These are phyloP conservation scores for Stichopus chloronotus DNA, from an alignment of 35 echinoderm and acorn worm genomes.

Conservation along the genomic window DNA sequence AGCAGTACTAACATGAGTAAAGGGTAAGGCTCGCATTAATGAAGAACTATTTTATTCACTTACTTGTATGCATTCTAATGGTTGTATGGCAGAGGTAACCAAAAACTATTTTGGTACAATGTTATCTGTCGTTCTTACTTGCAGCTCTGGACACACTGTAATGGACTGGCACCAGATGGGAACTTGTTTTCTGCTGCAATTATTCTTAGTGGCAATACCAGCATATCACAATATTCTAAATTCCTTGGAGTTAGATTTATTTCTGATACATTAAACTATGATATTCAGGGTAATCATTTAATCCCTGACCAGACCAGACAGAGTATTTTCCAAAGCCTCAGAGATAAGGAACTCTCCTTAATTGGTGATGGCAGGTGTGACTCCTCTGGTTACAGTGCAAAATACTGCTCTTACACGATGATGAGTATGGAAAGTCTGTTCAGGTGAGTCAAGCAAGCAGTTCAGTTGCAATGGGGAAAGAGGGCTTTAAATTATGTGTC, in stretches of 20 bases:
- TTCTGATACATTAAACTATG: slow-evolving; percentile 20
- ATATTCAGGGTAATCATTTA: slow-evolving; percentile 46
- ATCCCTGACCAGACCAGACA: background rate
- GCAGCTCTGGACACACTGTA: slow-evolving; percentile 10
- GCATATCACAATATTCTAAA: background rate
- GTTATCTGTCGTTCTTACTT: slow-evolving; percentile 14
- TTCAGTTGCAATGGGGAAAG: slow-evolving; percentile 52
- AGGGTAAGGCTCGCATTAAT: background rate
- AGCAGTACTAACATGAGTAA: background rate
- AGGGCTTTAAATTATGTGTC: background rate
- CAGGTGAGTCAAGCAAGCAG: slow-evolving; percentile 30
- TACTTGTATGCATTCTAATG: too few species aligned
- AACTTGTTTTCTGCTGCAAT: slow-evolving; percentile 43
- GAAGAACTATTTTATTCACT: slow-evolving; percentile 15
- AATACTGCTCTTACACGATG: slow-evolving; percentile 58
- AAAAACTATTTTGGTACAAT: slow-evolving; percentile 25
- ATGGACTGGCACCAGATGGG: too few species aligned
- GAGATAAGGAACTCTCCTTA: background rate
- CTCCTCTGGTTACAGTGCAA: slow-evolving; percentile 54
- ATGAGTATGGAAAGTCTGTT: slow-evolving; percentile 41
- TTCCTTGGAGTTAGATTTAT: background rate
- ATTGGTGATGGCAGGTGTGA: slow-evolving; percentile 65
- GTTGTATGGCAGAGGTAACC: slow-evolving; percentile 7
- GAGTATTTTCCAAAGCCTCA: background rate
- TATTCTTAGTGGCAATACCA: background rate